phyloP scores from a whole-genome alignment of 2,113 vertebrate genomes.

The Percina caprodes region DNA sequence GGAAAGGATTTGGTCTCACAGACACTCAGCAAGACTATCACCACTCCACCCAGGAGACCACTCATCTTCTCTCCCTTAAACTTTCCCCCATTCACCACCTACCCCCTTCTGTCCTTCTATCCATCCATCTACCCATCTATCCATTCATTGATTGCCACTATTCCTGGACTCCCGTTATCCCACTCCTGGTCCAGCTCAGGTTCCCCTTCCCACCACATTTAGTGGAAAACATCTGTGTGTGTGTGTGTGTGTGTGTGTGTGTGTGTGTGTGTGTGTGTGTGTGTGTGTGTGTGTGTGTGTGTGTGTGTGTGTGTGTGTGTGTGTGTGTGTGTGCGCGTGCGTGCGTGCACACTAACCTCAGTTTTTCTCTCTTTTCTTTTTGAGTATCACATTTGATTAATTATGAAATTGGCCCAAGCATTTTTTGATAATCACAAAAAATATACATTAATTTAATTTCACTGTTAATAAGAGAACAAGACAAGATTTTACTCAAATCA shows the following conservation, averaged over 20 bases:
- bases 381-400: slow-evolving; percentile 55
- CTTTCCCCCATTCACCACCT: slow-evolving; percentile 11
- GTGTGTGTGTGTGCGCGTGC: background rate
- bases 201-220: slow-evolving; percentile 81
- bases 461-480: background rate
- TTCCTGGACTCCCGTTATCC: slow-evolving; percentile 92
- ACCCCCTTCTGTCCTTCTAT: slow-evolving; percentile 79
- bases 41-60: slow-evolving; percentile 92
- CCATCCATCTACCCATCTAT: slow-evolving; percentile 86
- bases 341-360: slow-evolving; percentile 18
- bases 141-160: slow-evolving; percentile 94
- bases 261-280: slow-evolving; percentile 8
- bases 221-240: slow-evolving; percentile 36
- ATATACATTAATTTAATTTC: background rate
- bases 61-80: slow-evolving; percentile 86
- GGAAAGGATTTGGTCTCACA: slow-evolving; percentile 90
- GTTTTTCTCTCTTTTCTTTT: slow-evolving; percentile 43
- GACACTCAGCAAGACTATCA: slow-evolving; percentile 91
- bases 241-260: slow-evolving; percentile 23
- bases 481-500: slow-evolving; percentile 14
- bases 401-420: slow-evolving; percentile 17
- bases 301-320: slow-evolving; percentile 23
- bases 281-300: slow-evolving; percentile 31
- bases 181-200: slow-evolving; percentile 76
- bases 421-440: slow-evolving; percentile 7